Base-by-base conservation (phyloP, 2,888 invertebrate species). In the Odontocolon sp. region DNA sequence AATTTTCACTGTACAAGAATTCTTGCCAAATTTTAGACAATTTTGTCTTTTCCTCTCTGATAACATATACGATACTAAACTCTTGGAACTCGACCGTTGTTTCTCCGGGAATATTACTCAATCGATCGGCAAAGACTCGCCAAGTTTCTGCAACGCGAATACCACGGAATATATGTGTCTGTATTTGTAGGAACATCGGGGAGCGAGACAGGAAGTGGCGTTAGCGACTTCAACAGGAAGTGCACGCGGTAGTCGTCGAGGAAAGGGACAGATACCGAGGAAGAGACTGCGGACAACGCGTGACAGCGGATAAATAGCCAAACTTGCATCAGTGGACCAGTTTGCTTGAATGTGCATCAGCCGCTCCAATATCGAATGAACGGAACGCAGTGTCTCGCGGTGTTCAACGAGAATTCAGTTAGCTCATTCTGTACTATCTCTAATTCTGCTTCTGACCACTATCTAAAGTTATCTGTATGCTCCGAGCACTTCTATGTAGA, bases 251-350 rank as follows among this genome's bases (percentile, higher is more conserved):
- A 47, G 72, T 59, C 45, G 70, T 61, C 18, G 70, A 28, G 16
- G 54, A 45, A 52, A 36, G 69, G 68, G 68, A 72, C 72, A 33
- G 31, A 56, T n/a, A n/a, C n/a, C n/a, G 6, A 67, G 67, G 78
- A 77, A 79, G 77, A 77, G 80, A 64, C 83, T 79, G 80, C 74
- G 82, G 80, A 82, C 83, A 85, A 84, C 80, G 77, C 80, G 79
- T 80, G 83, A 82, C 83, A 81, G 82, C 69, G 72, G 82, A 86
- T 86, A 85, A 87, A 85, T 84, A 86, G 84, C 83, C 79, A 67
- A 81, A 82, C 81, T 83, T 82, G 73, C 77, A 75, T 63, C 75
- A 80, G 80, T 80, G 81, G 68, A 67, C 68, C 72, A 77, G 77
- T 72, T 79, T 76, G 61, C 68, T 59, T 50, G 50, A 72, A 50